phyloP scores from a whole-genome alignment of 2,888 invertebrate species.

The Rambutsinella grinnellia region DNA sequence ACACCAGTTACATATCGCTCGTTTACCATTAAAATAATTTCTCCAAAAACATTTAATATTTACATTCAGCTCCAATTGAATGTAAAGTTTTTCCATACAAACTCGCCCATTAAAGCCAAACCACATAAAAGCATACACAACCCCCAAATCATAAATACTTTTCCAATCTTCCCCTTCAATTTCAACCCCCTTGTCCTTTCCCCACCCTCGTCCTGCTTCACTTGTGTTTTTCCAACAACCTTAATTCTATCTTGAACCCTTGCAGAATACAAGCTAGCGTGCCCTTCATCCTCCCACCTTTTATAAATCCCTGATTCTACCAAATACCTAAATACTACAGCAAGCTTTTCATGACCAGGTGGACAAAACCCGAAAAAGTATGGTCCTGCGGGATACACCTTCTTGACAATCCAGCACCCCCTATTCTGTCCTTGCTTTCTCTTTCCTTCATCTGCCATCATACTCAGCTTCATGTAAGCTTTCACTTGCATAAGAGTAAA shows the following conservation, averaged over 20 bases:
- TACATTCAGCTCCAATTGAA: no score
- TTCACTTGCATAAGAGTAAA: no score
- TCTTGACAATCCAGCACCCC: slow-evolving; percentile 3
- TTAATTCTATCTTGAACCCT: slow-evolving; percentile 1
- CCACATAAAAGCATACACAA: not conserved
- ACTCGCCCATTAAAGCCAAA: not conserved
- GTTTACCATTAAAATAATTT: no score
- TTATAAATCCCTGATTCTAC: not conserved
- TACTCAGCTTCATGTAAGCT: no score
- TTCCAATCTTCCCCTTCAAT: not conserved
- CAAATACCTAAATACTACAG: not conserved
- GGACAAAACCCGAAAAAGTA: not conserved
- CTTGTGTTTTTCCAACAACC: not conserved
- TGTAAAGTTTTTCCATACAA: no score
- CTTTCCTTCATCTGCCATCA: no score
- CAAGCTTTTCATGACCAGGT: not conserved
- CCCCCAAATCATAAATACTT: not conserved
- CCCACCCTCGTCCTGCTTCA: not conserved
- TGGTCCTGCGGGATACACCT: not conserved
- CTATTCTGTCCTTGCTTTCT: not conserved
- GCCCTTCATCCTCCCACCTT: not conserved
- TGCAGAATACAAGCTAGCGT: not conserved
- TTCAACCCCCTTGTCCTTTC: not conserved
- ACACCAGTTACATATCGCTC: no score
- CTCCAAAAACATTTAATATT: no score